Evolutionary conservation across 2,113 vertebrate genomes (phyloP).

Genomic region (Menura novaehollandiae): DNA sequence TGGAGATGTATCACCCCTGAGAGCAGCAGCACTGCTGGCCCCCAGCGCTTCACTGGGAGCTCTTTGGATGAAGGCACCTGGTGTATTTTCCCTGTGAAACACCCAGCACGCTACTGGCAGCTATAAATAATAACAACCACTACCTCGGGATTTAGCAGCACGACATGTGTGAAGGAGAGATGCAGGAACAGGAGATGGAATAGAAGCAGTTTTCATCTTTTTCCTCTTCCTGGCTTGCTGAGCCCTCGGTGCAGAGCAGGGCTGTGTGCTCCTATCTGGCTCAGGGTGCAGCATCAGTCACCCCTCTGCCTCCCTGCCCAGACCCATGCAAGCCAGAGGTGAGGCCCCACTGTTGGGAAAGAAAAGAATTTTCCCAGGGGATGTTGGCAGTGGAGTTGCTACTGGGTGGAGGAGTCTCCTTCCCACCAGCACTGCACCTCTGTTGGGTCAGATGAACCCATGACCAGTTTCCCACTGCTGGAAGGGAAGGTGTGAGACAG

Average conservation of each 20-base stretch:
- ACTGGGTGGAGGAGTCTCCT: not conserved
- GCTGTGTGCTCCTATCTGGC: not conserved
- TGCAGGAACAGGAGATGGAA: not conserved
- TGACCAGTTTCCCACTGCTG: fast-evolving
- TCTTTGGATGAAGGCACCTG: not conserved
- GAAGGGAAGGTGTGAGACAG: not conserved
- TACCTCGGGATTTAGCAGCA: not conserved
- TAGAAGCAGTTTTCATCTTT: not conserved
- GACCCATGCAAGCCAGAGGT: not conserved
- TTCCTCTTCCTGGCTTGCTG: not conserved
- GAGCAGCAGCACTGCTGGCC: not conserved
- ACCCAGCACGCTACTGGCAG: not conserved
- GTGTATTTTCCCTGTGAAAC: not conserved
- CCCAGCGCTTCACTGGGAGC: not conserved
- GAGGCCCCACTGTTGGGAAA: not conserved
- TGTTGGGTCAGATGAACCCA: not conserved
- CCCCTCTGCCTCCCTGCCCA: not conserved
- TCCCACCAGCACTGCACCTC: not conserved
- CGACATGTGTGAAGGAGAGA: not conserved
- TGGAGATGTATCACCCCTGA: not conserved
- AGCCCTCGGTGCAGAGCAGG: not conserved
- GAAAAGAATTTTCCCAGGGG: not conserved
- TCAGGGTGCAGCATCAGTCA: not conserved
- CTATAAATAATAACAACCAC: constrained; percentile 9
- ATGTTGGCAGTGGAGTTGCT: not conserved